A percentile compares a stretch with the other conserved stretches of the same genome.
These are phyloP conservation scores for Anolis carolinensis DNA, from an alignment of 2,113 vertebrate species.

Conservation along the genomic window DNA sequence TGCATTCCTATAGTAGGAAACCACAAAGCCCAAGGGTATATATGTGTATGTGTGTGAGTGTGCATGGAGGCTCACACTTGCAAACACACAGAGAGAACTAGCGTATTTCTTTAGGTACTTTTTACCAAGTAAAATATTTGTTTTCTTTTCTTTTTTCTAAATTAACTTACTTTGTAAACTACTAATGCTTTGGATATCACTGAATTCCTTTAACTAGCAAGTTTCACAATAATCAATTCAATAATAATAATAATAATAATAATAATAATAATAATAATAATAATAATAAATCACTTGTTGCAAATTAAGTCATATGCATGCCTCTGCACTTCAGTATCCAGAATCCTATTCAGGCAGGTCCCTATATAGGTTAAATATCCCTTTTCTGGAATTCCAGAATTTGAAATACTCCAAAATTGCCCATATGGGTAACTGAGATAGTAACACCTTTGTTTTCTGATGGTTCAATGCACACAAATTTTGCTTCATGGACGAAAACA, in stretches of 20 bases:
- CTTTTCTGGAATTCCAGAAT: too few relatives aligned
- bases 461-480: too few relatives aligned
- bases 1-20: slow-evolving; percentile 27
- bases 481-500: too few relatives aligned
- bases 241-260: neutral
- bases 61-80: neutral
- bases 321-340: neutral
- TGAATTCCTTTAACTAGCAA: neutral
- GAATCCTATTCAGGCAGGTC: too few relatives aligned
- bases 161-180: neutral
- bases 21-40: neutral
- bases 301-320: neutral
- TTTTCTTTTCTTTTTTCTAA: neutral
- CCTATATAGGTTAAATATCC: too few relatives aligned
- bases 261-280: too few relatives aligned
- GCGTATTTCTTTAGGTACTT: neutral
- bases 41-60: neutral
- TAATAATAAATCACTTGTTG: neutral
- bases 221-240: neutral
- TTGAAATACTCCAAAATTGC: too few relatives aligned
- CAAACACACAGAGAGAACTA: neutral
- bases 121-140: neutral
- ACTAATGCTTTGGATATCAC: neutral
- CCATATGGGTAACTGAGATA: too few relatives aligned
- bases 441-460: too few relatives aligned